phyloP scores from a whole-genome alignment of 2,113 vertebrate genomes.

The Sardina pilchardus region DNA sequence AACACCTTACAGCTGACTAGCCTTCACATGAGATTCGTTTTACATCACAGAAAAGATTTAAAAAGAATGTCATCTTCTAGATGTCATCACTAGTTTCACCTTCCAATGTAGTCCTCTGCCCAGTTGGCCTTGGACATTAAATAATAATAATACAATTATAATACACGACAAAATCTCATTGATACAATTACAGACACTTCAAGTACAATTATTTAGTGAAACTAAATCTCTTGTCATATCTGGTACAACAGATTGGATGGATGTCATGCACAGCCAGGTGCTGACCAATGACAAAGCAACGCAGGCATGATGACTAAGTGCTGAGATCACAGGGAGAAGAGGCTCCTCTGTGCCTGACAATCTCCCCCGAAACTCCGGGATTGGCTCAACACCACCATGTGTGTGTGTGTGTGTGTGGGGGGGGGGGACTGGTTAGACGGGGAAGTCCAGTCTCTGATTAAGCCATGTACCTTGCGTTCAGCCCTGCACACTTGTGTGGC shows the following conservation, averaged over 20 bases:
- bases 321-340: neutral
- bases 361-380: neutral
- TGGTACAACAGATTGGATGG: neutral
- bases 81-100: neutral
- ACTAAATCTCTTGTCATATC: neutral
- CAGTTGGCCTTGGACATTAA: neutral
- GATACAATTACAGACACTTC: neutral
- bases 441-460: constrained; percentile 11
- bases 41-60: too few species aligned
- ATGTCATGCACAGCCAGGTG: neutral
- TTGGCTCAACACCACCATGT: neutral
- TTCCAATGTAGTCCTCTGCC: neutral
- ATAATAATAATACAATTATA: neutral
- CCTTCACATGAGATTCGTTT: too few species aligned
- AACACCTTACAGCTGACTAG: too few species aligned
- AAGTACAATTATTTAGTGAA: neutral
- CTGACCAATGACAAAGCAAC: neutral
- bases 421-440: neutral
- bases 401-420: neutral
- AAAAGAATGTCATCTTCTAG: neutral
- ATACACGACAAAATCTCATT: neutral
- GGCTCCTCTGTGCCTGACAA: neutral
- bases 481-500: neutral
- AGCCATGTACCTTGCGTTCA: neutral
- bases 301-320: neutral